Base-by-base conservation (phyloP, 2,888 invertebrate species). In the Agrochola macilenta region DNA sequence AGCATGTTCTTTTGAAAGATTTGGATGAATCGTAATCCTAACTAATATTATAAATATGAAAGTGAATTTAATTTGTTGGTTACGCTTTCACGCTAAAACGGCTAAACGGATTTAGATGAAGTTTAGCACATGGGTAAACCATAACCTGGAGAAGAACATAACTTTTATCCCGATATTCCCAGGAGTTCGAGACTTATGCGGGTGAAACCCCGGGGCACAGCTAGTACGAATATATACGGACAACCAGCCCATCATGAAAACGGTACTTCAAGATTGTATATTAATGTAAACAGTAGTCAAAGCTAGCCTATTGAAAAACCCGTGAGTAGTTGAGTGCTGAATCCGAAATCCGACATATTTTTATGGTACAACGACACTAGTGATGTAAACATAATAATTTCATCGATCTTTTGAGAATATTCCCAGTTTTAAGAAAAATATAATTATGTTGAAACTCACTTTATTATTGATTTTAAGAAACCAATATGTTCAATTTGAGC, bases 291-390 rank as follows among this genome's bases (percentile, higher is more conserved):
- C 69, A 54, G 80, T 86, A 84, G 70, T 74, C 76, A 69, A 64
- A 74, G 68, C 66, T 81, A 81, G 63, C 39, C 61, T 77, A 71
- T 75, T 70, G 64, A 75, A 73, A 79, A 76, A 83, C 74, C n/a
- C 61, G 30, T 52, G 30, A 58, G 54, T 70, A 63, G 23, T 26
- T 23, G 69, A 74, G 12, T 81, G 23, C 69, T 79, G 84, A 76
- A 80, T 87, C 73, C n/a, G 35, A 86, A 83, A 83, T 79, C 57
- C n/a, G 66, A 54, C 66, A 78, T 82, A 65, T 70, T 66, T 81
- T 63, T 79, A 70, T 73, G 73, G 80, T 69, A 64, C 83, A 87
- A 54, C 60, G 79, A 84, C 74, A 73, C 65, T 74, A 65, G 64
- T 58, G 63, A 65, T 65, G 72, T 65, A 11, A 70, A 58, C 14